phyloP scores from a whole-genome alignment of 2,888 invertebrate species.

The Phortica magna region DNA sequence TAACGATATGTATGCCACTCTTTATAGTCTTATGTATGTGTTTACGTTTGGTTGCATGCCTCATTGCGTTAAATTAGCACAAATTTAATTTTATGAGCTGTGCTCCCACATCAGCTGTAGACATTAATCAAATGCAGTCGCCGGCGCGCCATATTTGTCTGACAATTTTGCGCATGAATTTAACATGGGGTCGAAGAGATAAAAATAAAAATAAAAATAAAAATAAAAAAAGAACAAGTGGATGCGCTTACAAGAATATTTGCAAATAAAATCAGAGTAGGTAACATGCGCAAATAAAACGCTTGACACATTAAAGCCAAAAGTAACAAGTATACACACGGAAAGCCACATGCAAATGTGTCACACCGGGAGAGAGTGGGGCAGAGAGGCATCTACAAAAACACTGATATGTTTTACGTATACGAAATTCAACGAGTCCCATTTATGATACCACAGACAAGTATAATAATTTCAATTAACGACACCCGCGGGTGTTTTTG shows the following conservation, averaged over 20 bases:
- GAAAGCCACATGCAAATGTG: neutral
- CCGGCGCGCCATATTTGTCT: constrained; percentile 68
- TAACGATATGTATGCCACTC: too few relatives aligned
- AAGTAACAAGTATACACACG: constrained; percentile 41
- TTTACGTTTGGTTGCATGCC: neutral
- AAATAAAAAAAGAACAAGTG: neutral
- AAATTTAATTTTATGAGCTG: constrained; percentile 28
- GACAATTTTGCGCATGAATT: constrained; percentile 69
- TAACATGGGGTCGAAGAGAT: constrained; percentile 64
- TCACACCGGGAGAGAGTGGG: neutral
- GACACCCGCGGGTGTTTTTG: constrained; percentile 69
- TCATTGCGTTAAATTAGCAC: constrained; percentile 19
- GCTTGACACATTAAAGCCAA: constrained; percentile 69
- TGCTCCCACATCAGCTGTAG: constrained; percentile 28
- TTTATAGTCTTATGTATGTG: too few relatives aligned
- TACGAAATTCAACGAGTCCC: constrained; percentile 67
- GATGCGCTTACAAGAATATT: constrained; percentile 43
- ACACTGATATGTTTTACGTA: constrained; percentile 54
- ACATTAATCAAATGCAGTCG: constrained; percentile 68
- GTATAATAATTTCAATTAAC: constrained; percentile 71
- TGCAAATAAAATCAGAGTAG: constrained; percentile 70
- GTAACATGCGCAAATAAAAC: constrained; percentile 71
- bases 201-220: neutral
- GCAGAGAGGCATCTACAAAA: neutral
- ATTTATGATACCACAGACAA: constrained; percentile 71